A percentile compares a stretch with the other conserved stretches of the same genome.
phyloP scores from a whole-genome alignment of 2,113 vertebrate species.

The Pycnonotus jocosus region DNA sequence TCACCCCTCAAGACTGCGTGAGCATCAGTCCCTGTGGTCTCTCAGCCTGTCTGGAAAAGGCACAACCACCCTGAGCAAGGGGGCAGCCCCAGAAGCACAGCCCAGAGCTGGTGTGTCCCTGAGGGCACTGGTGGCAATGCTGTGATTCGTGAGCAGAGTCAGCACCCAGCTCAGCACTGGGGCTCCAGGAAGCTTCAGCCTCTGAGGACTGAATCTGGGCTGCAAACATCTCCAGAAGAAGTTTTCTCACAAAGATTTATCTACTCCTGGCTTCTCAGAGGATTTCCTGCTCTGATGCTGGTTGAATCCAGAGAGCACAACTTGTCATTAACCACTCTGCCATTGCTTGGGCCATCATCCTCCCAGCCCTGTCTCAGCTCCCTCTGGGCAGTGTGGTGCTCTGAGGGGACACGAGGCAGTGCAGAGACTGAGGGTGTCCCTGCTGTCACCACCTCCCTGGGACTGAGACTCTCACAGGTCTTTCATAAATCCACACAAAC shows the following conservation, averaged over 20 bases:
- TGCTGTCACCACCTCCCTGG: neutral
- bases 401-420: neutral
- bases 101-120: rapidly evolving
- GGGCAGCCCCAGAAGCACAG: neutral
- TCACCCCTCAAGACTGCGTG: neutral
- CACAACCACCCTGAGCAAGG: rapidly evolving
- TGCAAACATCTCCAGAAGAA: neutral
- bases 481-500: neutral
- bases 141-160: neutral
- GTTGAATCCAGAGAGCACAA: neutral
- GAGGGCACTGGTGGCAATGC: too few species aligned
- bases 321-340: neutral
- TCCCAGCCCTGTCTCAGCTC: neutral
- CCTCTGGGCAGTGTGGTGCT: rapidly evolving
- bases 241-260: neutral
- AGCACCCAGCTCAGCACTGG: neutral
- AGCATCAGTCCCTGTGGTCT: neutral
- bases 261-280: neutral
- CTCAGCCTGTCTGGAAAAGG: neutral
- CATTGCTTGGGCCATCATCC: rapidly evolving
- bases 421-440: neutral
- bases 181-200: neutral
- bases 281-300: neutral
- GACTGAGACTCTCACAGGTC: neutral
- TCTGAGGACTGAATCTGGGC: neutral